Evolutionary conservation across 92 coral and sea anemone genomes (phyloP).

Genomic region (Palythoa heliodiscus): DNA sequence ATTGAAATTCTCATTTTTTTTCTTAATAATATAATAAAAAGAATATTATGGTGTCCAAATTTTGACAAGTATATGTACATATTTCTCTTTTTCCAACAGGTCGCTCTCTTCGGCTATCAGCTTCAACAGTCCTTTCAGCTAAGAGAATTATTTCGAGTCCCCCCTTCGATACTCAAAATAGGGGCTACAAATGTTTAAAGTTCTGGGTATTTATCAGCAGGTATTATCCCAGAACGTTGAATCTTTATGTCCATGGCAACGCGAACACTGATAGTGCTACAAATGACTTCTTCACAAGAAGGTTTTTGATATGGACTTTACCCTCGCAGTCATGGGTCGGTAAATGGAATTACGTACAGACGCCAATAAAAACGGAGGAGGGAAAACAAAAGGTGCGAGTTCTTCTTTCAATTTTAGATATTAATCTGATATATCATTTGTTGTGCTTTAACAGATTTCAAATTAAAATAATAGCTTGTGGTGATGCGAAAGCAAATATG

Average conservation of each 20-base stretch:
- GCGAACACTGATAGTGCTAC: background rate
- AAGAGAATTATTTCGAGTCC: slow-evolving; percentile 24
- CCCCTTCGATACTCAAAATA: background rate
- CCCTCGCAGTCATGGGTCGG: slow-evolving; percentile 10
- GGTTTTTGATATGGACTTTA: background rate
- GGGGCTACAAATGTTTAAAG: background rate
- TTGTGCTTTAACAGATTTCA: too few relatives aligned
- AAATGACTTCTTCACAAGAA: background rate
- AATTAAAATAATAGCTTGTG: too few relatives aligned
- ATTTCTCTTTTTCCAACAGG: background rate
- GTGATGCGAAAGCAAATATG: too few relatives aligned
- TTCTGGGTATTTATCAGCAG: slow-evolving; percentile 15
- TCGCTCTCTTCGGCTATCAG: slow-evolving; percentile 3
- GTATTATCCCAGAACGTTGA: slow-evolving; percentile 5
- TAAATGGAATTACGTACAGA: slow-evolving; percentile 28
- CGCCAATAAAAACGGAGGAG: background rate
- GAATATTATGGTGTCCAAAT: too few relatives aligned
- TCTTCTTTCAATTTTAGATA: too few relatives aligned
- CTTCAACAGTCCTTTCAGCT: slow-evolving; percentile 18
- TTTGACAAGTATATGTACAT: too few relatives aligned
- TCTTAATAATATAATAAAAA: too few relatives aligned
- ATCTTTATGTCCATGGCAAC: background rate
- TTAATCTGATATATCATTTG: too few relatives aligned
- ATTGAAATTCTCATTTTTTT: too few relatives aligned
- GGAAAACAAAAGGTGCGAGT: slow-evolving; percentile 13